Conservation (phyloP, 2,888 invertebrate species). For the Drosophila rellima region DNA sequence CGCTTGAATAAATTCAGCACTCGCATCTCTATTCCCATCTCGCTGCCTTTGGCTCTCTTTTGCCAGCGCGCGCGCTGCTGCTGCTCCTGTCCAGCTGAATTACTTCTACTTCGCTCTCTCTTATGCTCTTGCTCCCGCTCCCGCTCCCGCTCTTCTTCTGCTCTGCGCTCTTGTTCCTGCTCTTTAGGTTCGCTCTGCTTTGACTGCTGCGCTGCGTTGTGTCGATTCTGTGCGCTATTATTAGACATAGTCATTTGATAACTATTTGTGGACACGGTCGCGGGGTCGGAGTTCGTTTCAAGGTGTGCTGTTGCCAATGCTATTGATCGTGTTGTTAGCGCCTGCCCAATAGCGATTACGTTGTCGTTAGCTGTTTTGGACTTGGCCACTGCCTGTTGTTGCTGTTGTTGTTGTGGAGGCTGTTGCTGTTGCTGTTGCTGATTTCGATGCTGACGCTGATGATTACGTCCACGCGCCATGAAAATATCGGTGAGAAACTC, state of each 20-base stretch:
- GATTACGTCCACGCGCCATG: conserved; percentile 86
- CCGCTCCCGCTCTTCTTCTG: conserved; percentile 25
- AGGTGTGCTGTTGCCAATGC: conserved; percentile 76
- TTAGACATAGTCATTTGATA: conserved; percentile 85
- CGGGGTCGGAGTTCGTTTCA: conserved; percentile 83
- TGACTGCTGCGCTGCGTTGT: conserved; percentile 19
- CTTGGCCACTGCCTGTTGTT: conserved; percentile 38
- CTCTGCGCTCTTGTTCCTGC: conserved; percentile 27
- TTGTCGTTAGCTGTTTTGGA: conserved; percentile 39
- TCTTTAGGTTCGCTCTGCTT: conserved; percentile 42
- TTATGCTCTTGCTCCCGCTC: conserved; percentile 26
- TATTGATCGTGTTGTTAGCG: conserved; percentile 34
- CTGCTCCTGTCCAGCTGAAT: conserved; percentile 60
- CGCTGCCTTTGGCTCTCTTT: conserved; percentile 36
- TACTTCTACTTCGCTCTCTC: conserved; percentile 44
- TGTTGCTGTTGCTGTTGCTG: conserved; percentile 52
- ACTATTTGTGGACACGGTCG: conserved; percentile 77
- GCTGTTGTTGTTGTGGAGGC: conserved; percentile 45
- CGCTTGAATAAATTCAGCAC: conserved; percentile 69
- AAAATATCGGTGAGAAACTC: conserved; percentile 83
- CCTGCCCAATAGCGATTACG: conserved; percentile 60
- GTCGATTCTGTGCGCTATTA: conserved; percentile 78
- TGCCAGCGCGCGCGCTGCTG: conserved; percentile 25
- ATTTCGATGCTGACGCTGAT: conserved; percentile 80
- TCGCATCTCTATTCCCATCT: conserved; percentile 32